Evolutionary conservation across 92 coral and sea anemone genomes (phyloP).

Genomic region (Porites evermanni): DNA sequence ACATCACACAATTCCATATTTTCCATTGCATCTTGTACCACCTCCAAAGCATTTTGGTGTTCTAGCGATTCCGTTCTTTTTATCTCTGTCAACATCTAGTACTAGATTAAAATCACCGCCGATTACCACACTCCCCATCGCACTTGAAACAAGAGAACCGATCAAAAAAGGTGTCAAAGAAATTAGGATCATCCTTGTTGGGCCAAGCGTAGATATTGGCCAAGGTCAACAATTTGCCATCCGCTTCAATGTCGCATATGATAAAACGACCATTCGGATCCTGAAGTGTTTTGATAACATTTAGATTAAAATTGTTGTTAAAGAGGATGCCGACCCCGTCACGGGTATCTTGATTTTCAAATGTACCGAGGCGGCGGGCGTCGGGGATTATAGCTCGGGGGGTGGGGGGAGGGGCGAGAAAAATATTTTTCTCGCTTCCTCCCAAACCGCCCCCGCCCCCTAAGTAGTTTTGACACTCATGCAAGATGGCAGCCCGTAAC

Average conservation of each 20-base stretch:
- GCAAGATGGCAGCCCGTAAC: too few relatives aligned
- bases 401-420: too few relatives aligned
- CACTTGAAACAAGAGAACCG: not conserved
- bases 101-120: constrained; percentile 5
- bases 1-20: not conserved
- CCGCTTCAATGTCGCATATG: not conserved
- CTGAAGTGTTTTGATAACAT: not conserved
- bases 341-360: too few relatives aligned
- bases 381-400: too few relatives aligned
- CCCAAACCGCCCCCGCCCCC: too few relatives aligned
- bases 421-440: too few relatives aligned
- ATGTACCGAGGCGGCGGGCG: too few relatives aligned
- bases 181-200: not conserved
- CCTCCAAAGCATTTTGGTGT: constrained; percentile 14
- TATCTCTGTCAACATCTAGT: too few relatives aligned
- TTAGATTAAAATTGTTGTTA: constrained; percentile 25
- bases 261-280: constrained; percentile 14
- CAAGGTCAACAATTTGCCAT: not conserved
- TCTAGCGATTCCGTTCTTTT: constrained; percentile 9
- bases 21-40: not conserved
- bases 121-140: not conserved
- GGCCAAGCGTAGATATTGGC: not conserved
- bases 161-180: not conserved
- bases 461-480: too few relatives aligned
- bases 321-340: constrained; percentile 34